phyloP scores from a whole-genome alignment of 2,113 vertebrate species.

The Strigops habroptila region DNA sequence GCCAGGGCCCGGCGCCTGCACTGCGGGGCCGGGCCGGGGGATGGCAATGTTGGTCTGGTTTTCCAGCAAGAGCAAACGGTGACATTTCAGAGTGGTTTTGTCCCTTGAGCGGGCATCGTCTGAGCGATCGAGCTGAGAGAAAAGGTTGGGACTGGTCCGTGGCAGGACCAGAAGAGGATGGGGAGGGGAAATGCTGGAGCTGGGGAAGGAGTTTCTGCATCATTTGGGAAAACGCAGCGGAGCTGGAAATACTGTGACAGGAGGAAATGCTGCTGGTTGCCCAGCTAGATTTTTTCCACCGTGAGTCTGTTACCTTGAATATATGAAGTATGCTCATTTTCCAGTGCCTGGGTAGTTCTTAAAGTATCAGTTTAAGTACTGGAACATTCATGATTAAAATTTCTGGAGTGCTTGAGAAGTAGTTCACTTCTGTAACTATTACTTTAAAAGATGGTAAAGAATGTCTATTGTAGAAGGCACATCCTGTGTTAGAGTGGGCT shows the following conservation, averaged over 20 bases:
- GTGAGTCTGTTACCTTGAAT: constrained; percentile 39
- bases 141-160: background rate
- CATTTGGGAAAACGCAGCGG: background rate
- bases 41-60: constrained; percentile 34
- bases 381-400: constrained; percentile 7
- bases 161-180: background rate
- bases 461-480: background rate
- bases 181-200: background rate
- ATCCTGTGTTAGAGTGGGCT: background rate
- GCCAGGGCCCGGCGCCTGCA: background rate
- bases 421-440: background rate
- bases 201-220: constrained; percentile 10
- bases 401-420: background rate
- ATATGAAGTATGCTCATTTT: constrained; percentile 26
- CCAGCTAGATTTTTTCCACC: constrained; percentile 60
- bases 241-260: constrained; percentile 53
- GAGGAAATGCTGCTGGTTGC: constrained; percentile 27
- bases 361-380: background rate
- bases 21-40: background rate
- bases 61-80: background rate
- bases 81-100: background rate
- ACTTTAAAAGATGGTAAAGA: background rate
- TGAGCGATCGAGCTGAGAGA: background rate
- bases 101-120: background rate
- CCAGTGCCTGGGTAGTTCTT: constrained; percentile 32